Conservation (phyloP, 1,140 invertebrate genomes). For the Daktulosphaira vitifoliae region DNA sequence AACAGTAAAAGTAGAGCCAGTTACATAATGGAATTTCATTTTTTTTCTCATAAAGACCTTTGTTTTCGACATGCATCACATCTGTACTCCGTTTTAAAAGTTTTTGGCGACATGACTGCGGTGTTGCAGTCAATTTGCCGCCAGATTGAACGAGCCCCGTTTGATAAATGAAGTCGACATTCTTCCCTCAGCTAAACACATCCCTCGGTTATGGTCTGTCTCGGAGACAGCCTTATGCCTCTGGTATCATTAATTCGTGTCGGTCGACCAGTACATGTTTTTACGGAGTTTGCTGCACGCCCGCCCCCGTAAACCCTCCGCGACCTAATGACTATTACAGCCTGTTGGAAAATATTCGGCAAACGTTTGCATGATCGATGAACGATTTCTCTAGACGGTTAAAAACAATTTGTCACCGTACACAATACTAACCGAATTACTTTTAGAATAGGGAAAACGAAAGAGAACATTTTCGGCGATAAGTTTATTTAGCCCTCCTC, state of each 20-base stretch:
- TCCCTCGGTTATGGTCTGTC: slow-evolving; percentile 16
- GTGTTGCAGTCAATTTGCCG: slow-evolving; percentile 33
- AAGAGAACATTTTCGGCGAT: neutral
- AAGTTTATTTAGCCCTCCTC: slow-evolving; percentile 28
- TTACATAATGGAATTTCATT: too few species aligned
- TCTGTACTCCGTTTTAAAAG: too few species aligned
- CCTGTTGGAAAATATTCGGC: neutral
- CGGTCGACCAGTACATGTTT: slow-evolving; percentile 14
- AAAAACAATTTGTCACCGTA: slow-evolving; percentile 33
- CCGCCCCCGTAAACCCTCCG: too few species aligned
- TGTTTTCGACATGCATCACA: too few species aligned
- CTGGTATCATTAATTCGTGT: slow-evolving; percentile 33
- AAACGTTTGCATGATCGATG: slow-evolving; percentile 31
- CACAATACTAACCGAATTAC: slow-evolving; percentile 28
- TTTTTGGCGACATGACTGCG: slow-evolving; percentile 22
- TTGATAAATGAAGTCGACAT: slow-evolving; percentile 27
- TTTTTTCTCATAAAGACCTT: too few species aligned
- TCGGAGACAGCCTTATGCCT: slow-evolving; percentile 19
- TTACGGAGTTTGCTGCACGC: too few species aligned
- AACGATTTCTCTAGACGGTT: slow-evolving; percentile 30
- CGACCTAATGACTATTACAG: too few species aligned
- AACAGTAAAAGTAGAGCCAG: too few species aligned
- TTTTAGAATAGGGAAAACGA: neutral
- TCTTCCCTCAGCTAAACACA: neutral
- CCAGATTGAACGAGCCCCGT: slow-evolving; percentile 27